phyloP scores from a whole-genome alignment of 2,113 vertebrate species.

The Hepsetus odoe region DNA sequence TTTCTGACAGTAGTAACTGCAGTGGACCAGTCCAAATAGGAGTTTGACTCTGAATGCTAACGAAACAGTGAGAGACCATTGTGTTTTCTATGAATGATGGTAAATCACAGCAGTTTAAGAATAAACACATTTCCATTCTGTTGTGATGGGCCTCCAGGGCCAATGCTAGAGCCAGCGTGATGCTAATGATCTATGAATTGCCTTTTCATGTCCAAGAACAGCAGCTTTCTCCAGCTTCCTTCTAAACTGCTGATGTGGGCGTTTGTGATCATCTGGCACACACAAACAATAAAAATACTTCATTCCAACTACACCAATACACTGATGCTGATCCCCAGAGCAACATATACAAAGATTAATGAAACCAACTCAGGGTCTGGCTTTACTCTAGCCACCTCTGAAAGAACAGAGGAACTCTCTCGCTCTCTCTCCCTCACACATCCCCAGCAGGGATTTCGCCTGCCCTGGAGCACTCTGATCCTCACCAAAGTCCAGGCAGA shows the following conservation, averaged over 20 bases:
- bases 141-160: neutral
- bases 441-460: constrained; percentile 27
- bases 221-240: neutral
- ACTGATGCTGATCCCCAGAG: constrained; percentile 6
- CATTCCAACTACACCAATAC: neutral
- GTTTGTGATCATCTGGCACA: constrained; percentile 2
- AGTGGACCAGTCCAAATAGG: neutral
- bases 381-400: constrained; percentile 10
- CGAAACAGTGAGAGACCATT: neutral
- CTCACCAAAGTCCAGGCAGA: constrained; percentile 44
- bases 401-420: neutral
- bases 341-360: constrained; percentile 5
- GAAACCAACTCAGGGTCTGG: constrained; percentile 5
- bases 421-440: neutral
- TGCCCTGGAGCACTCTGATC: constrained; percentile 45
- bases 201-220: neutral
- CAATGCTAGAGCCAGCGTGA: neutral
- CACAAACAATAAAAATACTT: neutral
- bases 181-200: neutral
- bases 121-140: neutral
- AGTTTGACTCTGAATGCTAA: neutral
- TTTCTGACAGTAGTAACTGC: no score
- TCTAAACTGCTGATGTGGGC: neutral
- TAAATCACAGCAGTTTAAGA: no score
- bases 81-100: no score